A percentile compares a stretch with the other conserved stretches of the same genome.
Conservation (phyloP, 2,888 invertebrate species). For the Pachymerium ferrugineum region DNA sequence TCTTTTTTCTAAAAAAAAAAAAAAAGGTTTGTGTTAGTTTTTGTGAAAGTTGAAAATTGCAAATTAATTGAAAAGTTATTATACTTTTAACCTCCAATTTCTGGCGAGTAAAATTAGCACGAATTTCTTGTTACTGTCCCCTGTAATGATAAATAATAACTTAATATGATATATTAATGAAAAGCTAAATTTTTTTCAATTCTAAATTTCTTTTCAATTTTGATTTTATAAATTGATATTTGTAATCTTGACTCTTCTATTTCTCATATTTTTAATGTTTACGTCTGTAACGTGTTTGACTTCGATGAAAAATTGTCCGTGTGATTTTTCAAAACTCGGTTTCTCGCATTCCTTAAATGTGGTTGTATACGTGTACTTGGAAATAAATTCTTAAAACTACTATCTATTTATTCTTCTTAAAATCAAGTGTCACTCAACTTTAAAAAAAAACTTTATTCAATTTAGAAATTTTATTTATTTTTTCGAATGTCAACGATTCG, state of each 20-base stretch:
- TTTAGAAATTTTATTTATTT: no score
- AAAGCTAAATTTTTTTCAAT: background rate
- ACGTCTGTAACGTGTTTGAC: background rate
- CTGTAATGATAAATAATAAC: background rate
- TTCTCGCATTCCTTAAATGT: background rate
- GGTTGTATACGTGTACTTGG: background rate
- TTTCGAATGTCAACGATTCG: no score
- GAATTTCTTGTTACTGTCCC: background rate
- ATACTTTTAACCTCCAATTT: no score
- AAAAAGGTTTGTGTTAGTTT: no score
- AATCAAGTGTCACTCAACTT: no score
- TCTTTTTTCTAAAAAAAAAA: no score
- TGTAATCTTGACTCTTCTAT: background rate
- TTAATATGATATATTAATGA: background rate
- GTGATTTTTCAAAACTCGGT: background rate
- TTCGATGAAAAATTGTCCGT: background rate
- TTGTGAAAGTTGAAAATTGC: no score
- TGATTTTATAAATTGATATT: background rate
- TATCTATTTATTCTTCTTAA: no score
- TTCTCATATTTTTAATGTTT: background rate
- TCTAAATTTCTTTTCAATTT: background rate
- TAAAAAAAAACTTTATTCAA: no score
- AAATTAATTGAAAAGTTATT: no score
- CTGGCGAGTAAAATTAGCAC: no score
- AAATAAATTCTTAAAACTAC: background rate